phyloP scores from a whole-genome alignment of 2,113 vertebrate species.

The Gopherus flavomarginatus region DNA sequence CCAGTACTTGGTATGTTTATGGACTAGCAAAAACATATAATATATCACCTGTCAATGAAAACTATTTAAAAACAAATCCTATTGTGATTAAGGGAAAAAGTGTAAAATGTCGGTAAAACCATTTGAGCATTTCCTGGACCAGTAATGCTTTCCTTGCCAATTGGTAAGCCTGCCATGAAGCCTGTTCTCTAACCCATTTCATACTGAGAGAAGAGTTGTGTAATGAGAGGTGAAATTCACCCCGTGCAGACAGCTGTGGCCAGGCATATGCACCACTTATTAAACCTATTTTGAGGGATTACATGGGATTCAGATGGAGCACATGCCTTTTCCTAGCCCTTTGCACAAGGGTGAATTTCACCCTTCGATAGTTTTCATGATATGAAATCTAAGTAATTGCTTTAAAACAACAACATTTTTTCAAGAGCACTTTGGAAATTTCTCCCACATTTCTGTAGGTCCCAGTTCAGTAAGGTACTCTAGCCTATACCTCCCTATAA shows the following conservation, averaged over 20 bases:
- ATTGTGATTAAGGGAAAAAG: constrained; percentile 38
- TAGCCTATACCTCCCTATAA: not conserved
- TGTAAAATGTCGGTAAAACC: not conserved
- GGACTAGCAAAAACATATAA: not conserved
- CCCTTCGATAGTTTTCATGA: not conserved
- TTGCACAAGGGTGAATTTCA: not conserved
- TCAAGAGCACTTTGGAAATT: not conserved
- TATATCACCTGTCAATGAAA: not conserved
- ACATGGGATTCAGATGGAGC: not conserved
- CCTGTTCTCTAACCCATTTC: not conserved
- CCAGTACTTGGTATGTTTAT: not conserved
- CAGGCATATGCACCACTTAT: not conserved
- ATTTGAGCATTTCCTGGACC: not conserved
- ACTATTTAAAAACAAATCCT: not conserved
- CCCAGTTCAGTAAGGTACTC: not conserved
- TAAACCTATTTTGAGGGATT: not conserved
- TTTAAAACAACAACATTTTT: not conserved
- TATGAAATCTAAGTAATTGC: not conserved
- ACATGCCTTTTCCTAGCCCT: not conserved
- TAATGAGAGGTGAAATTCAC: not conserved
- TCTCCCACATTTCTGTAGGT: not conserved
- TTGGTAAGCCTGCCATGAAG: not conserved
- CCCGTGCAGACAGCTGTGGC: not conserved
- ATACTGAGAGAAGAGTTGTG: not conserved
- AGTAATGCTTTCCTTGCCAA: not conserved